A percentile compares a stretch with the other conserved stretches of the same genome.
phyloP scores from a whole-genome alignment of 2,888 invertebrate species.

The Caenorhabditis afra region DNA sequence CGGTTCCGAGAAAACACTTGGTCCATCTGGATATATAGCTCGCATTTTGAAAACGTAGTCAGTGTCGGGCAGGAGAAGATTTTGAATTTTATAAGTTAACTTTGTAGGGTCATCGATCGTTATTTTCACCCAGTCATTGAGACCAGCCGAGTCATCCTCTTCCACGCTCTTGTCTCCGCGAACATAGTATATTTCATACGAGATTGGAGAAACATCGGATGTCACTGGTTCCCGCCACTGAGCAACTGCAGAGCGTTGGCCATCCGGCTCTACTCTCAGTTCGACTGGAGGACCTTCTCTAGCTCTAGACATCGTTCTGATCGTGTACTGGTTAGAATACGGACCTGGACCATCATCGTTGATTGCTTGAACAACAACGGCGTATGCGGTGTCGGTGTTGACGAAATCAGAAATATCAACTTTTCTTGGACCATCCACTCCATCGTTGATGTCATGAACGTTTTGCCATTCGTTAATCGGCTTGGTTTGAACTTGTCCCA shows the following conservation, averaged over 20 bases:
- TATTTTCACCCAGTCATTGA: slow-evolving; percentile 75
- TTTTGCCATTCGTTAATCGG: slow-evolving; percentile 79
- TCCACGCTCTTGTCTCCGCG: slow-evolving; percentile 79
- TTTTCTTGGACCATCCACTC: slow-evolving; percentile 53
- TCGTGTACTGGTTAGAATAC: slow-evolving; percentile 78
- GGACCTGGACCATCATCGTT: slow-evolving; percentile 80
- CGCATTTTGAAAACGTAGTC: slow-evolving; percentile 80
- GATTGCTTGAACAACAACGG: slow-evolving; percentile 79
- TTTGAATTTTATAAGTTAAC: slow-evolving; percentile 71
- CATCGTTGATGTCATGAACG: slow-evolving; percentile 70
- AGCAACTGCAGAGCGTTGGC: slow-evolving; percentile 75
- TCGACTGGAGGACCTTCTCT: slow-evolving; percentile 78
- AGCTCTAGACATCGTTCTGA: slow-evolving; percentile 78
- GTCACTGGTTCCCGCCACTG: slow-evolving; percentile 76
- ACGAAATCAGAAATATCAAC: slow-evolving; percentile 76
- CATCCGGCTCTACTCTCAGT: slow-evolving; percentile 76
- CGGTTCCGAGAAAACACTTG: slow-evolving; percentile 80
- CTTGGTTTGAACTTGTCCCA: slow-evolving; percentile 78
- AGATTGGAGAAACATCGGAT: slow-evolving; percentile 72
- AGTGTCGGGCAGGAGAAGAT: slow-evolving; percentile 76
- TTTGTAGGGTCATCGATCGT: slow-evolving; percentile 71
- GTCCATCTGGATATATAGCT: slow-evolving; percentile 78
- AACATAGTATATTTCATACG: slow-evolving; percentile 78
- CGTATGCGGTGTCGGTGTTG: slow-evolving; percentile 78
- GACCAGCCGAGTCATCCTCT: slow-evolving; percentile 73